Conservation (phyloP, 1,140 invertebrate genomes). For the Eriosoma lanigerum region DNA sequence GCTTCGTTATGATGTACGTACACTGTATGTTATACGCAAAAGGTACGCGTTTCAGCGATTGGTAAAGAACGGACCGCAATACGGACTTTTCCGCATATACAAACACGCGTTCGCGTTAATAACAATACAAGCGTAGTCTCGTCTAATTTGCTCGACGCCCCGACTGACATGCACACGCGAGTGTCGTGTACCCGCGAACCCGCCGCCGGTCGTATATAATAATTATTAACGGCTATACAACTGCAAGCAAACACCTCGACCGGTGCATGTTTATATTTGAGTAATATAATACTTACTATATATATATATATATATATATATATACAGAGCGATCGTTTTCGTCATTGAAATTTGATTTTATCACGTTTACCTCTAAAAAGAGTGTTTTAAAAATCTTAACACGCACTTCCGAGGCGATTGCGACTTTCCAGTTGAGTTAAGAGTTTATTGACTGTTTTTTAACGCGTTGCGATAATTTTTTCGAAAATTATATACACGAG, state of each 20-base stretch:
- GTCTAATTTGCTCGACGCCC: slow-evolving; percentile 26
- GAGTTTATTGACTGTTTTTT: too few relatives aligned
- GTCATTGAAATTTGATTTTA: too few relatives aligned
- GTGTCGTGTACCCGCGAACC: not conserved
- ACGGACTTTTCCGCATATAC: not conserved
- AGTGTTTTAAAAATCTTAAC: too few relatives aligned
- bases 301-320: too few relatives aligned
- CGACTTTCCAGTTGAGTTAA: too few relatives aligned
- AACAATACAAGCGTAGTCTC: not conserved
- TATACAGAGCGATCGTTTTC: too few relatives aligned
- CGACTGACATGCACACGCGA: slow-evolving; percentile 16
- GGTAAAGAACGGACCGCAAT: not conserved
- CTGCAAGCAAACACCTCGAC: not conserved
- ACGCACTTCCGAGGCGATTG: too few relatives aligned
- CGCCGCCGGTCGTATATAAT: not conserved
- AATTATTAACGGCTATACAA: slow-evolving; percentile 6
- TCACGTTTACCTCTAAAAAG: too few relatives aligned
- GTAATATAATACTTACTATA: too few relatives aligned
- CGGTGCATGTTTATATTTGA: not conserved
- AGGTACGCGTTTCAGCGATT: not conserved
- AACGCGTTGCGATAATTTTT: too few relatives aligned
- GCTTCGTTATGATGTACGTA: too few relatives aligned
- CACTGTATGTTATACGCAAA: not conserved
- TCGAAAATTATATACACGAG: too few relatives aligned
- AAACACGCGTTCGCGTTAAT: not conserved